Percentiles rank a stretch among this genome's conserved stretches.
phyloP scores from a whole-genome alignment of 2,113 vertebrate genomes.

The Dipodomys ordii region DNA sequence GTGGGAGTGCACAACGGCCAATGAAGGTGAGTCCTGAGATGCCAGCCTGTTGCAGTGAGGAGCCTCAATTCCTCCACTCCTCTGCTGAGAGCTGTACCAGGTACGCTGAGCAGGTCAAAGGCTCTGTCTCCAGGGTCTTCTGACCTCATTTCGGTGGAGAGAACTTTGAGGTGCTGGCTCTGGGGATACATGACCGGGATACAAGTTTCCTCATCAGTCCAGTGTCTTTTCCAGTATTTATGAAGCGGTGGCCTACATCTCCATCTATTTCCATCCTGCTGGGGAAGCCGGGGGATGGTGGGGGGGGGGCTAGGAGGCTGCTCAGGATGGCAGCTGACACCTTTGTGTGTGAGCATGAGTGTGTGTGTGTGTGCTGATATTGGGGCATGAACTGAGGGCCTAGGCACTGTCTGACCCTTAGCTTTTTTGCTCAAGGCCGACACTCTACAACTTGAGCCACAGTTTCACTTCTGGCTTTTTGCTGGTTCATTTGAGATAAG shows the following conservation, averaged over 20 bases:
- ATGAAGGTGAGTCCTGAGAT: neutral
- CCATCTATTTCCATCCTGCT: no score
- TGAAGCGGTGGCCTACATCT: neutral
- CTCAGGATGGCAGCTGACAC: neutral
- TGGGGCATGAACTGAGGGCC: no score
- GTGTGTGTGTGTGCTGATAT: no score
- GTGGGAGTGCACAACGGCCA: neutral
- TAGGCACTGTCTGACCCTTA: no score
- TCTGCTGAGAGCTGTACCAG: neutral
- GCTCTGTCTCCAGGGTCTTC: neutral
- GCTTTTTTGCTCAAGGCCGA: no score
- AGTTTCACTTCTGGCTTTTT: no score
- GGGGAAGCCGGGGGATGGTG: fast-evolving
- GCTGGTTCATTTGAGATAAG: no score
- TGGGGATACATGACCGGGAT: neutral
- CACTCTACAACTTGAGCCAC: no score
- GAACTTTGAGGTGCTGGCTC: neutral
- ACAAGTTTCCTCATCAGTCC: neutral
- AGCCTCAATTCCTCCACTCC: neutral
- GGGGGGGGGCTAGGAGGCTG: neutral
- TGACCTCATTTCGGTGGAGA: neutral
- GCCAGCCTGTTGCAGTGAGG: neutral
- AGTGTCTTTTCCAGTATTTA: neutral
- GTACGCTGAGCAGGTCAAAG: neutral
- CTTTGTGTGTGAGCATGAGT: no score